Percentiles rank a stretch among this genome's conserved stretches.
Conservation (phyloP, 2,113 vertebrate genomes). For the Butorides virescens region DNA sequence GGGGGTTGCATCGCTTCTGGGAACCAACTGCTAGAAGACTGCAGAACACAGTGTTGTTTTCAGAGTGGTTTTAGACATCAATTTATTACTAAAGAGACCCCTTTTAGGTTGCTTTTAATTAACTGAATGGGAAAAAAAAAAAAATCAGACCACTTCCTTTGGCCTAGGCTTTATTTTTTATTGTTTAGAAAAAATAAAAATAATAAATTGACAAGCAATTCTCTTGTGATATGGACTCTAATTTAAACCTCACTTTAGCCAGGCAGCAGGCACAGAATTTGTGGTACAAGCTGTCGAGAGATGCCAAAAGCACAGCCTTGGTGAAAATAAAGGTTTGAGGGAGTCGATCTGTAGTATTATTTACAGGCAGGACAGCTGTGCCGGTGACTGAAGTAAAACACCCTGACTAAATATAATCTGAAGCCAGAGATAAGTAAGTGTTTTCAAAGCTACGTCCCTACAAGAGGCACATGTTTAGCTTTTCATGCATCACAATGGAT, state of each 20-base stretch:
- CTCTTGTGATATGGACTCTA: neutral
- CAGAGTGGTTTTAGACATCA: neutral
- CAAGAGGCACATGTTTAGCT: slow-evolving; percentile 78
- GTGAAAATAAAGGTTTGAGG: slow-evolving; percentile 53
- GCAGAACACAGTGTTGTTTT: neutral
- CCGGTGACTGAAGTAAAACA: slow-evolving; percentile 72
- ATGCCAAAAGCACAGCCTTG: slow-evolving; percentile 18
- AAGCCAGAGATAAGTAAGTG: slow-evolving; percentile 78
- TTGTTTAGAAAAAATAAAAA: neutral
- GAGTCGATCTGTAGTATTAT: slow-evolving; percentile 60
- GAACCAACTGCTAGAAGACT: neutral
- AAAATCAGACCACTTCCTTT: neutral
- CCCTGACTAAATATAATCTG: slow-evolving; percentile 73
- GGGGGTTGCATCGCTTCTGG: neutral
- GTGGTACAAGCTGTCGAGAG: neutral
- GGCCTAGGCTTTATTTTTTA: neutral
- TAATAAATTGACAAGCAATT: neutral
- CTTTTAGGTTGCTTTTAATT: neutral
- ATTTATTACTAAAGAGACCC: neutral
- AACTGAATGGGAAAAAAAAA: neutral
- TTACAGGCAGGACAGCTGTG: slow-evolving; percentile 79
- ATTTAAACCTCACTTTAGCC: neutral
- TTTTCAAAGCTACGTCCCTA: slow-evolving; percentile 73
- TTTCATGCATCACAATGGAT: slow-evolving; percentile 81
- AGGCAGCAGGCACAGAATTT: neutral